Conservation (phyloP, 1,140 invertebrate genomes). For the Lepidurus apus region DNA sequence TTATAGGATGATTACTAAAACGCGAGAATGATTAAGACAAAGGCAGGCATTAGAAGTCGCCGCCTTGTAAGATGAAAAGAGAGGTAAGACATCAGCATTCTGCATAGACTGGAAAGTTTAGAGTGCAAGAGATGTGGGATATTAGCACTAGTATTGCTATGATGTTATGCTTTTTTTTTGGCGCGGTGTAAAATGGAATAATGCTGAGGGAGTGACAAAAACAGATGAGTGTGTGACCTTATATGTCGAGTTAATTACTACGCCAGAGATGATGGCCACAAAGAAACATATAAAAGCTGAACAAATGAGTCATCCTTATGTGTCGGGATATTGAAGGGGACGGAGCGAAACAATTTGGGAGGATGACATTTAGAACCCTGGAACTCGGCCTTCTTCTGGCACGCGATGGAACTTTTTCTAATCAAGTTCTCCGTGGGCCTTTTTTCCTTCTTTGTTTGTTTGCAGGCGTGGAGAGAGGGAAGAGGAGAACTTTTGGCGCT, state of each 20-base stretch:
- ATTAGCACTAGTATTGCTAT: too few relatives aligned
- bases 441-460: background rate
- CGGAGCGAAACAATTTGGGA: background rate
- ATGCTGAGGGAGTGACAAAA: background rate
- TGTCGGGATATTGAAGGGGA: background rate
- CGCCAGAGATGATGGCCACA: background rate
- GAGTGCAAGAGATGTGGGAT: too few relatives aligned
- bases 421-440: background rate
- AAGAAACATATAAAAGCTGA: background rate
- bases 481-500: background rate
- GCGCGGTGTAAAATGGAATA: background rate
- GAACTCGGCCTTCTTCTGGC: background rate
- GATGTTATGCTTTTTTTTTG: background rate
- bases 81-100: too few relatives aligned
- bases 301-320: background rate
- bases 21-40: constrained; percentile 10
- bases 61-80: background rate
- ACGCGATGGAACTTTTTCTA: constrained; percentile 7
- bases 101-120: too few relatives aligned
- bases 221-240: background rate
- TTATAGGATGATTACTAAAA: constrained; percentile 6
- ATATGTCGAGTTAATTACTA: background rate
- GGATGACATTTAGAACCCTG: background rate
- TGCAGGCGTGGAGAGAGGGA: background rate
- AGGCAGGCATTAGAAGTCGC: background rate